Conservation (phyloP, 1,140 invertebrate species). For the Coenobita brevimanus region DNA sequence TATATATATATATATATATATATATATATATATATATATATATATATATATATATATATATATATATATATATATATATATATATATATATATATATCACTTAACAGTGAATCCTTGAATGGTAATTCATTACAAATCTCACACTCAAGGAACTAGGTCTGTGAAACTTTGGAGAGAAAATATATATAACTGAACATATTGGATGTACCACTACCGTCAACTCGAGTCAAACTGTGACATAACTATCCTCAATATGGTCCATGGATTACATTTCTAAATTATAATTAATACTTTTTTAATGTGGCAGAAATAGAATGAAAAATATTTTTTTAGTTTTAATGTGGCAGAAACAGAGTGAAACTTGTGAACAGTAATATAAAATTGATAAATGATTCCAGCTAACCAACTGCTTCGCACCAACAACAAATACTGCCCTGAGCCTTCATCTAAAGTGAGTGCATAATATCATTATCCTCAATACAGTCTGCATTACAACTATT, state of each 20-base stretch:
- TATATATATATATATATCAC: neutral
- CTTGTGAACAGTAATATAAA: too few relatives aligned
- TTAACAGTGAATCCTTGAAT: neutral
- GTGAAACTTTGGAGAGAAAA: neutral
- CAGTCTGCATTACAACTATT: too few relatives aligned
- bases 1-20: constrained; percentile 4
- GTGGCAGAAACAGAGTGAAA: neutral
- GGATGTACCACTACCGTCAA: neutral
- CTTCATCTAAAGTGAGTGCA: too few relatives aligned
- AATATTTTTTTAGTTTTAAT: neutral
- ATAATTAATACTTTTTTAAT: neutral
- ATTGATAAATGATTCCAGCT: too few relatives aligned
- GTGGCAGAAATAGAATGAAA: neutral
- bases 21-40: constrained; percentile 4
- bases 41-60: constrained; percentile 4
- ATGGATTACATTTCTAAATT: neutral
- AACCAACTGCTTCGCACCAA: too few relatives aligned
- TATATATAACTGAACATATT: neutral
- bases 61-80: constrained; percentile 4
- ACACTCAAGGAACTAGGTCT: neutral
- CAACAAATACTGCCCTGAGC: too few relatives aligned
- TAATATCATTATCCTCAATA: too few relatives aligned
- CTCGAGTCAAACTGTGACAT: neutral
- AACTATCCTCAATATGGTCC: neutral
- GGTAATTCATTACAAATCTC: neutral